A percentile compares a stretch with the other conserved stretches of the same genome.
Evolutionary conservation across 2,797 vertebrate species (phyloP).

Genomic region (Hemitrygon akajei): DNA sequence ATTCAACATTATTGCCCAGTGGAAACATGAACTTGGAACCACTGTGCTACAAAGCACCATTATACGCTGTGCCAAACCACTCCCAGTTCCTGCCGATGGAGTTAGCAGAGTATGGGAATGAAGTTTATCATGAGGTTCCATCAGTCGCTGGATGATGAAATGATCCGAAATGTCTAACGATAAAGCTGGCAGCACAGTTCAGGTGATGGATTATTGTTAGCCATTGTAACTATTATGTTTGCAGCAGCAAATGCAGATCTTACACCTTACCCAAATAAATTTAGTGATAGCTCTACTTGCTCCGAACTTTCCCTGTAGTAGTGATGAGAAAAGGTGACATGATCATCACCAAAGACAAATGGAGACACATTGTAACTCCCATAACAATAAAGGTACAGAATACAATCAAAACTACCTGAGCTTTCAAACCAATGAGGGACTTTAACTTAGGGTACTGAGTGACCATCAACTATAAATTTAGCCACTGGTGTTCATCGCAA

Average conservation of each 20-base stretch:
- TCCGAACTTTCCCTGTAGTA: slow-evolving; percentile 30
- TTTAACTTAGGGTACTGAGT: neutral
- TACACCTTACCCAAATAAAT: slow-evolving; percentile 37
- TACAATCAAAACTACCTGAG: neutral
- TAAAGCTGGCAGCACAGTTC: slow-evolving; percentile 14
- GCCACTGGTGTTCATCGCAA: neutral
- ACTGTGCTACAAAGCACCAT: neutral
- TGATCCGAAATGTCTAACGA: neutral
- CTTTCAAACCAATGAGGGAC: neutral
- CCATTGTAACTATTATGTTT: slow-evolving; percentile 17
- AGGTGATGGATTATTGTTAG: slow-evolving; percentile 32
- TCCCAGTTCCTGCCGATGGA: neutral
- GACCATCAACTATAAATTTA: neutral
- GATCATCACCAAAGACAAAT: slow-evolving; percentile 33
- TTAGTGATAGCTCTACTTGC: slow-evolving; percentile 38
- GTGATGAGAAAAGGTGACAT: slow-evolving; percentile 36
- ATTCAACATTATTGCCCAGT: neutral
- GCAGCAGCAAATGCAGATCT: slow-evolving; percentile 29
- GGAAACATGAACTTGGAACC: neutral
- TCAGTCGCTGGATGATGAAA: neutral
- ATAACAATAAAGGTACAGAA: neutral
- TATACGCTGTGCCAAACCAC: neutral
- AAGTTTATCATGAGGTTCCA: slow-evolving; percentile 27
- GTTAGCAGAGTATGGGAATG: slow-evolving; percentile 26
- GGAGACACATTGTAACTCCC: neutral